A percentile compares a stretch with the other conserved stretches of the same genome.
Evolutionary conservation across 2,888 invertebrate species (phyloP).

Genomic region (Schrankia costaestrigalis): DNA sequence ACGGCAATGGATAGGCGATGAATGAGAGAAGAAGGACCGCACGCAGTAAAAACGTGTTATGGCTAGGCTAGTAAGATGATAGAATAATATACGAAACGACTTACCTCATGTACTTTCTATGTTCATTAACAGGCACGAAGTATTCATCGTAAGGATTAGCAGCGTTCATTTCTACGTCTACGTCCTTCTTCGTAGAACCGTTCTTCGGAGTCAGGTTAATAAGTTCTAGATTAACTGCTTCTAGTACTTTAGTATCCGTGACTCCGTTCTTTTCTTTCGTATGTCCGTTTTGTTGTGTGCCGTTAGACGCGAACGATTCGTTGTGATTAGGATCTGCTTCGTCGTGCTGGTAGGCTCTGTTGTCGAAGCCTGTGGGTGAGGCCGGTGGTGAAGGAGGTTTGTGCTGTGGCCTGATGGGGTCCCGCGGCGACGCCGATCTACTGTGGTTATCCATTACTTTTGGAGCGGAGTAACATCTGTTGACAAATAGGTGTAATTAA

Average conservation of each 20-base stretch:
- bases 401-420: slow-evolving; percentile 72
- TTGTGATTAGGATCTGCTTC: slow-evolving; percentile 71
- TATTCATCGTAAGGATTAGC: slow-evolving; percentile 90
- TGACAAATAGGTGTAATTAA: slow-evolving; percentile 20
- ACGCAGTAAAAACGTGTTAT: too few relatives aligned
- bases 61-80: too few relatives aligned
- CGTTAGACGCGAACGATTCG: slow-evolving; percentile 73
- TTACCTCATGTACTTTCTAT: slow-evolving; percentile 91
- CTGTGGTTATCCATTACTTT: slow-evolving; percentile 76
- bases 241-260: slow-evolving; percentile 69
- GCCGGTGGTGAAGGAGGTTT: slow-evolving; percentile 67
- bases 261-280: slow-evolving; percentile 61
- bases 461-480: slow-evolving; percentile 77
- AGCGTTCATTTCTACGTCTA: slow-evolving; percentile 82
- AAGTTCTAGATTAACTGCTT: slow-evolving; percentile 90
- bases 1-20: too few relatives aligned
- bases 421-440: slow-evolving; percentile 76
- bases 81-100: slow-evolving; percentile 25
- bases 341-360: slow-evolving; percentile 70
- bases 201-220: slow-evolving; percentile 85
- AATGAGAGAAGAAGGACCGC: too few relatives aligned
- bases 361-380: slow-evolving; percentile 66
- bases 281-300: slow-evolving; percentile 63
- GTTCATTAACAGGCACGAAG: slow-evolving; percentile 92
- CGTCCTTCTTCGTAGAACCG: slow-evolving; percentile 82